Percentiles rank a stretch among this genome's conserved stretches.
Evolutionary conservation across 2,113 vertebrate species (phyloP).

Genomic region (Poicephalus meyeri): DNA sequence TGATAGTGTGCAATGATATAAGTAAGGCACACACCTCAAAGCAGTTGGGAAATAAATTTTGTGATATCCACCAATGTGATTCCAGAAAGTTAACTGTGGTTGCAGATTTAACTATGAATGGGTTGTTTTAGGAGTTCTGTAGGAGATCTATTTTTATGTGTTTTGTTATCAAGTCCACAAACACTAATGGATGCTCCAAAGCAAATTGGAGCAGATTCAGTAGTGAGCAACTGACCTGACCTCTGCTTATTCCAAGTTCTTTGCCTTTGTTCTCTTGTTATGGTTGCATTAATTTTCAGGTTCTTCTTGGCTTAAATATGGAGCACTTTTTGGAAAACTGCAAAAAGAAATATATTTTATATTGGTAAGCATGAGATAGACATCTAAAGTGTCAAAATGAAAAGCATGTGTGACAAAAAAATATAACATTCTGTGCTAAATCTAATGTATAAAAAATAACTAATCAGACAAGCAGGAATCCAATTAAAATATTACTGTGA

Average conservation of each 20-base stretch:
- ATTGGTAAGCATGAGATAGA: neutral
- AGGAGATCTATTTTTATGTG: neutral
- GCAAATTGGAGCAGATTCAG: neutral
- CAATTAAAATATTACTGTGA: neutral
- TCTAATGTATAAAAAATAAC: neutral
- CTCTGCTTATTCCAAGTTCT: neutral
- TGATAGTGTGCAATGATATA: neutral
- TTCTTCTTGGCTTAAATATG: neutral
- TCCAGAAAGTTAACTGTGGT: neutral
- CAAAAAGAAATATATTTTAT: neutral
- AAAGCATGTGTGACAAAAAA: neutral
- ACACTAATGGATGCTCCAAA: neutral
- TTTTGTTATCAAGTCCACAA: neutral
- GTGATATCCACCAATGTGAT: neutral
- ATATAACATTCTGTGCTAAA: neutral
- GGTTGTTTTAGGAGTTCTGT: neutral
- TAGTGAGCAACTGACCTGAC: neutral
- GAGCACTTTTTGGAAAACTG: neutral
- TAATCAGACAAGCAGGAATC: neutral
- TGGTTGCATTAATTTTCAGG: neutral
- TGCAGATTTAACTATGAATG: neutral
- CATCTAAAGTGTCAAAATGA: neutral
- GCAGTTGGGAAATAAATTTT: neutral
- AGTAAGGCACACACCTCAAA: neutral
- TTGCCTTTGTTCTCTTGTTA: neutral